Evolutionary conservation across 2,113 vertebrate genomes (phyloP).

Genomic region (Triplophysa rosa): DNA sequence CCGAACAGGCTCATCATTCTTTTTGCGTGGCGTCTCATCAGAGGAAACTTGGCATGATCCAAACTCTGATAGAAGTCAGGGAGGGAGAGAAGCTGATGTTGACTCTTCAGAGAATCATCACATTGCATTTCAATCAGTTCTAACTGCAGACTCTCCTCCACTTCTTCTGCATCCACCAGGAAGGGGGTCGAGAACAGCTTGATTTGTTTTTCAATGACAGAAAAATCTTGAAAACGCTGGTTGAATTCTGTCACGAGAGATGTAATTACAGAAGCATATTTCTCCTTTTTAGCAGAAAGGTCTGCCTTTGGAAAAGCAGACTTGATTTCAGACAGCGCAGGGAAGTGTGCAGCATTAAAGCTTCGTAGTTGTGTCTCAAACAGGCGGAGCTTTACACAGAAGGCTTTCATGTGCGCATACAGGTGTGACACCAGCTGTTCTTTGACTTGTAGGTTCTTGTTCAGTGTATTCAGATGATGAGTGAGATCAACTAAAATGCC

Average conservation of each 20-base stretch:
- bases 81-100: conserved; percentile 53
- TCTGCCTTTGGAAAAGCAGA: conserved; percentile 45
- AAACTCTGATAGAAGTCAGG: conserved; percentile 50
- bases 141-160: conserved; percentile 42
- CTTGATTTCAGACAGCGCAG: conserved; percentile 34
- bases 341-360: conserved; percentile 45
- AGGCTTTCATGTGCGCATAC: conserved; percentile 19
- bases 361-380: conserved; percentile 25
- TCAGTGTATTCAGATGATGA: conserved; percentile 8
- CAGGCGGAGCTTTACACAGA: conserved; percentile 13
- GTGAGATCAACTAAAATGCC: conserved; percentile 26
- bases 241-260: conserved; percentile 44
- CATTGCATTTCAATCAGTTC: conserved; percentile 51
- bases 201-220: conserved; percentile 41
- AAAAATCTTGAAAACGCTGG: conserved; percentile 44
- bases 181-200: conserved; percentile 44
- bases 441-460: neutral
- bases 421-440: conserved; percentile 17
- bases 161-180: neutral
- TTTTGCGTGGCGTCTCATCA: conserved; percentile 46
- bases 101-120: conserved; percentile 53
- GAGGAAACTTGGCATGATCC: conserved; percentile 48
- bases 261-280: conserved; percentile 46
- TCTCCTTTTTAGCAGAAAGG: conserved; percentile 45
- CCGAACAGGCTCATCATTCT: conserved; percentile 33